Evolutionary conservation across 2,888 invertebrate species (phyloP), one percentile per base, ranked within the genome.

Genomic region (Drosophila flavopinicola): DNA sequence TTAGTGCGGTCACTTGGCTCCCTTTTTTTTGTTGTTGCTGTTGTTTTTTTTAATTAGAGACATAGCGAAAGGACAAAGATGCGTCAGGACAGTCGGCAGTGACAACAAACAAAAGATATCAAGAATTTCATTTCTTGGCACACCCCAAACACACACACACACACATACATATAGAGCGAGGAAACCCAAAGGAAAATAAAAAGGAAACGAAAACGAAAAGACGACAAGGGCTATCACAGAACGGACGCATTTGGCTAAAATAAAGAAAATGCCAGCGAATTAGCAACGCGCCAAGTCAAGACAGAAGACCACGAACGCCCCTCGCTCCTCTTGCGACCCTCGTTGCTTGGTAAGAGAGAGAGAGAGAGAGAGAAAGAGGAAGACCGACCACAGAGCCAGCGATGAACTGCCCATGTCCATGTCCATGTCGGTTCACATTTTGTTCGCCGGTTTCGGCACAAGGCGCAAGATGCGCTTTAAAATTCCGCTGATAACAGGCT

Each of bases 1-100:
- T 90, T 90, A 90, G 89, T 89, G 89, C 88, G 90, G 90, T 90
- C 90, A 89, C 83, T 87, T 59, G 70, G 69, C 67, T 56, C 42
- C 52, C 53, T 53, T 24, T 42, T 41, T 33, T 39, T 60, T 52
- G 24, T 33, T 15, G 27, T n/a, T n/a, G n/a, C n/a, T 32, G 45
- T 59, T 58, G 64, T 61, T 70, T 48, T 77, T 88, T 89, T 89
- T 88, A 90, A 89, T 89, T 89, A 88, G 86, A 85, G 88, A 79
- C 70, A 58, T 24, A 74, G 82, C 80, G 79, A 85, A 83, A 78
- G 87, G 88, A 89, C 88, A 84, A 88, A 82, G 83, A 82, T 85
- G 80, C 85, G 80, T 82, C 54, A 67, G 71, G 85, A 83, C 80
- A 76, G 85, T 47, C 60, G 71, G 68, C 72, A 74, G 85, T 78